Percentiles rank a stretch among this genome's conserved stretches.
phyloP scores from a whole-genome alignment of 2,888 invertebrate species.

The Xanthorhoe designata region DNA sequence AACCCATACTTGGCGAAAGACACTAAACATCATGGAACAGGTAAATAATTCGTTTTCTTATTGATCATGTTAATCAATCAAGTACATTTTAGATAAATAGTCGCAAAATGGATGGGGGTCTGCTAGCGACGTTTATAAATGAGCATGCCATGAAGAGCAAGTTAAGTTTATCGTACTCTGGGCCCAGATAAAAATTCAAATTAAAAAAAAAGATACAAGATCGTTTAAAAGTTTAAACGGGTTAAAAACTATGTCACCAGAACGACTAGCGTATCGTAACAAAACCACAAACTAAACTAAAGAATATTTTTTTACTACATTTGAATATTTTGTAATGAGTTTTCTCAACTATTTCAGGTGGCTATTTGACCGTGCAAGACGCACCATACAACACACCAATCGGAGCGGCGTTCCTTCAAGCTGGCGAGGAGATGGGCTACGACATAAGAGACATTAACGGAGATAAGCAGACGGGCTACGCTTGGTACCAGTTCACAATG shows the following conservation, averaged over 20 bases:
- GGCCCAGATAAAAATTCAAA: too few species aligned
- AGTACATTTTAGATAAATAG: too few species aligned
- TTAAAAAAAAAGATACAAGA: too few species aligned
- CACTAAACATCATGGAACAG: constrained; percentile 89
- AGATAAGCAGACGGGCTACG: constrained; percentile 93
- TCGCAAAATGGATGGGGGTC: too few species aligned
- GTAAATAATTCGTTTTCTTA: constrained; percentile 63
- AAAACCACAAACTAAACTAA: not conserved
- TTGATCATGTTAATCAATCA: too few species aligned
- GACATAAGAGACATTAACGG: constrained; percentile 95
- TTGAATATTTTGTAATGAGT: not conserved
- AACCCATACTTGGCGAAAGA: constrained; percentile 94
- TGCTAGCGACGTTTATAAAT: too few species aligned
- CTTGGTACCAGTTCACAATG: constrained; percentile 95
- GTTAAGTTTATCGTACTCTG: too few species aligned
- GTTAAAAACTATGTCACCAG: too few species aligned
- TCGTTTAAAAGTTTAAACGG: too few species aligned
- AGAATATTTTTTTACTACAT: not conserved
- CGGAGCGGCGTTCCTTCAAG: constrained; percentile 93
- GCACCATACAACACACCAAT: constrained; percentile 93
- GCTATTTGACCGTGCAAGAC: constrained; percentile 91
- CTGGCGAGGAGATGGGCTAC: constrained; percentile 97
- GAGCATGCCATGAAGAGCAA: too few species aligned
- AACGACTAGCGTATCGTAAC: too few species aligned
- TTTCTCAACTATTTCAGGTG: constrained; percentile 82